Base-by-base conservation (phyloP, 2,888 invertebrate species). In the Harmothoe impar region DNA sequence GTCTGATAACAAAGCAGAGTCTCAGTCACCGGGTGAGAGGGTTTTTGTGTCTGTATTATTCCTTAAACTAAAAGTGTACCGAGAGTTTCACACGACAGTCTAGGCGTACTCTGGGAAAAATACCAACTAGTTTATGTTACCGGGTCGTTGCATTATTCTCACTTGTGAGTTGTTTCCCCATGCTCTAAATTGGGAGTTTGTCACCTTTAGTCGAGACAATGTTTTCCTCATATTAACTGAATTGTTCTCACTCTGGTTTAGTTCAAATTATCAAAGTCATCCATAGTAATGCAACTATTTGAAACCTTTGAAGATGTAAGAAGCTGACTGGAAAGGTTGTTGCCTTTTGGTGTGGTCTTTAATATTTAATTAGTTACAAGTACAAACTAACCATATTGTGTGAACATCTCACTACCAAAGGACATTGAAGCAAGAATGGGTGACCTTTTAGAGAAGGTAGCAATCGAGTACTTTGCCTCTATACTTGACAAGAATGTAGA, bases 101-200 rank as follows among this genome's bases (percentile, higher is more conserved):
- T 25, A 29, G 31, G 25, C 31, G 20, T 72, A 72, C 43, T 72
- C 72, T 72, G 1, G 72, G 25, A 10, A 43, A n/a, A 43, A 7
- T 43, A 72, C 25, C 72, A 29, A 25, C 20, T 15, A 29, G 25
- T 29, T 29, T 25, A 25, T n/a, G 15, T 29, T 72, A 72, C n/a
- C 29, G 72, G 72, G 72, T 72, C 25, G 0, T 15, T 29, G 3
- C 20, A n/a, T n/a, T 62, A 62, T 3, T 62, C 62, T 62, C 62
- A 72, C 0, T 72, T 72, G 72, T 25, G n/a, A 72, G 25, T 72
- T 72, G 72, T 62, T 29, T 72, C 29, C n/a, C 72, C 25, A 7
- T 72, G 0, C 31, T 72, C 72, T 72, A 72, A 72, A 72, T 72
- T 72, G 25, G 72, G 72, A 72, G 43, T 62, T 62, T 62, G 62